Evolutionary conservation across 92 coral and sea anemone species (phyloP).

Genomic region (Isaurus tuberculatus): DNA sequence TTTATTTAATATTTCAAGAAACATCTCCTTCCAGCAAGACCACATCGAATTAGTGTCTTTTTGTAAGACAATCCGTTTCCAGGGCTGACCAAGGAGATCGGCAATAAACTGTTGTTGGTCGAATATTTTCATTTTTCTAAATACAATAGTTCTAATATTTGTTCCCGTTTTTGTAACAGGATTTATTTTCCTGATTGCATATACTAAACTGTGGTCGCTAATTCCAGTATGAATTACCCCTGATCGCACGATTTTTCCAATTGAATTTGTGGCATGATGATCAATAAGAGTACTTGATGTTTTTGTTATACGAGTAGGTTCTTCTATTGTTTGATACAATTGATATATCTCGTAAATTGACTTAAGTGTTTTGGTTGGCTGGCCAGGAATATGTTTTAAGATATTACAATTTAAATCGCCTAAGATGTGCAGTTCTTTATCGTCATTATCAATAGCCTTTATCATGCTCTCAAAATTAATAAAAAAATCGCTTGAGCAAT

Average conservation of each 20-base stretch:
- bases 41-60: constrained; percentile 43
- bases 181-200: constrained; percentile 35
- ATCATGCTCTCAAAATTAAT: constrained; percentile 53
- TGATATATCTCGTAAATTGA: constrained; percentile 42
- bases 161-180: constrained; percentile 2
- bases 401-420: constrained; percentile 52
- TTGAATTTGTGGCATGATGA: constrained; percentile 38
- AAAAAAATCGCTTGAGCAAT: constrained; percentile 42
- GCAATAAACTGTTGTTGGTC: constrained; percentile 25
- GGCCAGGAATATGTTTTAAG: constrained; percentile 9
- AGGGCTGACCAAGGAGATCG: constrained; percentile 46
- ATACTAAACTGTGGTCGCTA: constrained; percentile 56
- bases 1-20: constrained; percentile 46
- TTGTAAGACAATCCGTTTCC: constrained; percentile 46
- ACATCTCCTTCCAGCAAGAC: constrained; percentile 51
- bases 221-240: constrained; percentile 59
- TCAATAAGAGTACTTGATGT: constrained; percentile 43
- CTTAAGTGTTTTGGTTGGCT: constrained; percentile 24
- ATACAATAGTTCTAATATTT: constrained; percentile 10
- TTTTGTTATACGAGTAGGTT: constrained; percentile 43
- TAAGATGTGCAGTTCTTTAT: constrained; percentile 56
- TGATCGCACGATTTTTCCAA: constrained; percentile 28
- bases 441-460: constrained; percentile 40
- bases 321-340: constrained; percentile 40
- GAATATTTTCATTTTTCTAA: constrained; percentile 30